phyloP scores from a whole-genome alignment of 2,797 vertebrate genomes.

The Lepus townsendii region DNA sequence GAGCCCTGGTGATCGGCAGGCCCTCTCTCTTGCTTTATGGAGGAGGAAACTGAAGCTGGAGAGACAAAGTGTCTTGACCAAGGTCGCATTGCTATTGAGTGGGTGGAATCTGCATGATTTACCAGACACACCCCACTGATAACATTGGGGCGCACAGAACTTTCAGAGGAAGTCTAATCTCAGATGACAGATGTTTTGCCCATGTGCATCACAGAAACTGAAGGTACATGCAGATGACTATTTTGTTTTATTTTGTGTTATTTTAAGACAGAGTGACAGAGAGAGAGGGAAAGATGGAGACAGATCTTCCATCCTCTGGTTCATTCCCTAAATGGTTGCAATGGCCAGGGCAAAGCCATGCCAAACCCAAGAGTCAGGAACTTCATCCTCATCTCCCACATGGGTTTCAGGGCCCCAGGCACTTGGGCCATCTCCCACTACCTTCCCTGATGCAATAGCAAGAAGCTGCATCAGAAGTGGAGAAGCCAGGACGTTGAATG shows the following conservation, averaged over 20 bases:
- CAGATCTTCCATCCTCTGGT: too few species aligned
- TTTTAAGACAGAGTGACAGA: neutral
- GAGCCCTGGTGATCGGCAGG: neutral
- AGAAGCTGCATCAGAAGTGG: too few species aligned
- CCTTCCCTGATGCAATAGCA: too few species aligned
- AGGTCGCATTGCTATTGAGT: neutral
- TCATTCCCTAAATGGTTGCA: too few species aligned
- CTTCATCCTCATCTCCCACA: too few species aligned
- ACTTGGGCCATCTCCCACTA: too few species aligned
- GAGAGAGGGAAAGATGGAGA: too few species aligned
- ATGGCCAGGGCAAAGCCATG: too few species aligned
- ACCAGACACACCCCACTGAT: neutral
- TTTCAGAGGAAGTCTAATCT: neutral
- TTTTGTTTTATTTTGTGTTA: neutral
- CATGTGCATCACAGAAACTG: neutral
- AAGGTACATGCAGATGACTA: neutral
- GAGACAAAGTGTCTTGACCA: neutral
- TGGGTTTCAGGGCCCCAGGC: too few species aligned
- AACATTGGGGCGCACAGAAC: neutral
- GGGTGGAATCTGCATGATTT: neutral
- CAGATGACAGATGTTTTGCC: neutral
- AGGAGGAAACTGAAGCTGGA: conserved; percentile 1
- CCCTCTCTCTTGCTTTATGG: conserved; percentile 11
- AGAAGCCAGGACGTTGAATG: too few species aligned
- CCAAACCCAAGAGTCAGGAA: too few species aligned